Conservation (phyloP, 2,888 invertebrate genomes). For the Latrodectus hesperus region DNA sequence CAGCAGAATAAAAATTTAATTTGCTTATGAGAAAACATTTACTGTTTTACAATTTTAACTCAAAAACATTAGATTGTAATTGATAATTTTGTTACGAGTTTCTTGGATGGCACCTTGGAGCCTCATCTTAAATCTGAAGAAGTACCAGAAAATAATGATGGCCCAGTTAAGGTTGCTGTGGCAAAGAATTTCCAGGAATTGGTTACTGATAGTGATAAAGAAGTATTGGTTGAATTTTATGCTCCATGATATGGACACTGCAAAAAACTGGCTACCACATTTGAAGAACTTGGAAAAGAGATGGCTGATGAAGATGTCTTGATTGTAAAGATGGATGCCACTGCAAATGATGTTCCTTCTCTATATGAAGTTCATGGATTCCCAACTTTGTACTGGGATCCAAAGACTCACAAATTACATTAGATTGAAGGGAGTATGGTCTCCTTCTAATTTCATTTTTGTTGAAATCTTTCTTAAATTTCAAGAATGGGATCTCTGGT, state of each 20-base stretch:
- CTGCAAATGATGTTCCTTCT: conserved; percentile 96
- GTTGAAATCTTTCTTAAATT: too few relatives aligned
- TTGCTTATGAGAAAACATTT: too few relatives aligned
- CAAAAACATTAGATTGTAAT: conserved; percentile 74
- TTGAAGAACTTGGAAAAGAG: conserved; percentile 93
- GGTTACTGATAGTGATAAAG: conserved; percentile 91
- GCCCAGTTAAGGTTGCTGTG: conserved; percentile 91
- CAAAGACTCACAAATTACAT: too few relatives aligned
- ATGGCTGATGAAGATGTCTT: conserved; percentile 88
- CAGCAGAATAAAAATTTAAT: too few relatives aligned
- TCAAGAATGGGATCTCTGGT: too few relatives aligned
- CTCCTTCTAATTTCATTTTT: too few relatives aligned
- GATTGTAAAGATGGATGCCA: conserved; percentile 98
- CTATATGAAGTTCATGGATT: conserved; percentile 93
- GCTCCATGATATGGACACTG: conserved; percentile 99
- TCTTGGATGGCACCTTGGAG: conserved; percentile 87
- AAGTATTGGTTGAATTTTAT: conserved; percentile 97
- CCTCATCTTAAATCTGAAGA: conserved; percentile 96
- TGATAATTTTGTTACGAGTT: conserved; percentile 87
- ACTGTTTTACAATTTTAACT: too few relatives aligned
- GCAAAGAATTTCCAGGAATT: conserved; percentile 97
- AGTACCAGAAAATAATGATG: conserved; percentile 88
- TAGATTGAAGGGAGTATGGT: too few relatives aligned
- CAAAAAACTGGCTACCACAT: conserved; percentile 94
- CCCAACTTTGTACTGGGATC: too few relatives aligned